Evolutionary conservation across 2,113 vertebrate species (phyloP).

Genomic region (Neolamprologus cancellatus): DNA sequence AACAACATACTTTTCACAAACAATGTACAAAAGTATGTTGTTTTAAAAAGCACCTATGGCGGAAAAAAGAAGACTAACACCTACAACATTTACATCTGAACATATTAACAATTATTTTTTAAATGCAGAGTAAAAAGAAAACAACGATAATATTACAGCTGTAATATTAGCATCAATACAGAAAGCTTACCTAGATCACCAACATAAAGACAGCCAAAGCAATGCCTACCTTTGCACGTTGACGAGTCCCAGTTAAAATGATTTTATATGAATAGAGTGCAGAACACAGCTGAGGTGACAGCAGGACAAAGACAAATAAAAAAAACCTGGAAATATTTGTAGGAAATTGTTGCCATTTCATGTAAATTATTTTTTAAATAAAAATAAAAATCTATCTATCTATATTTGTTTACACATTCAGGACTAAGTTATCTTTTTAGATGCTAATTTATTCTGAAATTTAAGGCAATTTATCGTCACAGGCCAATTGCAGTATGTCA

Average conservation of each 20-base stretch:
- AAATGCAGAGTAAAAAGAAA: neutral
- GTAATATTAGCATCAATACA: neutral
- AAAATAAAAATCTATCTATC: neutral
- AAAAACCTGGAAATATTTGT: neutral
- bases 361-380: neutral
- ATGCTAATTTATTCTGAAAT: neutral
- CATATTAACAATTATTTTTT: neutral
- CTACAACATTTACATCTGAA: neutral
- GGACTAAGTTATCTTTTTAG: neutral
- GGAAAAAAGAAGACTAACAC: rapidly evolving
- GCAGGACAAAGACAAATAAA: rapidly evolving
- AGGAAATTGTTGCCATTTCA: neutral
- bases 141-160: rapidly evolving
- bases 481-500: neutral
- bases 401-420: neutral
- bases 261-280: rapidly evolving
- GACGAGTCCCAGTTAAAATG: neutral
- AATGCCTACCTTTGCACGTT: rapidly evolving
- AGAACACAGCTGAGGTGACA: neutral
- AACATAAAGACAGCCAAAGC: neutral
- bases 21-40: neutral
- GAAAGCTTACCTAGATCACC: neutral
- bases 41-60: rapidly evolving
- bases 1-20: neutral
- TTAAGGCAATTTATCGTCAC: neutral